Base-by-base conservation (phyloP, 2,888 invertebrate species). In the Phyto melanocephala region DNA sequence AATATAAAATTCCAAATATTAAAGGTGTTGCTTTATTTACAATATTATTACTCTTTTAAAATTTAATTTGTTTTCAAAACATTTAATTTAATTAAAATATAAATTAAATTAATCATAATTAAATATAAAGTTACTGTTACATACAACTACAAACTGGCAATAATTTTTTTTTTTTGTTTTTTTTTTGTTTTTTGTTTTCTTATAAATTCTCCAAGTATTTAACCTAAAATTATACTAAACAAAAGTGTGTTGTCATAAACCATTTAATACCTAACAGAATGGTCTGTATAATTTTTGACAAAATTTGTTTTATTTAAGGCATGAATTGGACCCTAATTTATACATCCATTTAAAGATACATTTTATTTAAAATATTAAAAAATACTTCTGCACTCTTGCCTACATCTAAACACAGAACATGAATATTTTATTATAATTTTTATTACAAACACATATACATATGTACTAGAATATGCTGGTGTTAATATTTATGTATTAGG, bases 301-400 rank as follows among this genome's bases (percentile, higher is more conserved):
- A 15, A 2, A 15, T 71, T 8, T 20, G 15, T 40, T 17, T 50
- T 17, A 28, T 1, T 60, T 28, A 11, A 22, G 37, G 35, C 50
- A 52, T 28, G 28, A 63, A 63, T 72, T 52, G 62, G 11, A 62
- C 40, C 20, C 28, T 42, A 62, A 63, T 72, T 72, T 62, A 60
- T 40, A 60, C 8, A 8, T 24, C 13, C 17, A 22, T 50, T 50
- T 28, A 50, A 50, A 40, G 24, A 50, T 62, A 7, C 28, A 50
- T 50, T 1, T 13, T 24, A 35, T 24, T 50, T 24, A 24, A 47
- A 10, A 37, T 47, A 71, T 50, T 54, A 28, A n/a, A 60, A 62
- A 24, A 72, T 60, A 52, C 40, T 50, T 71, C 13, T 15, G 6
- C 17, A 28, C 40, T 40, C 15, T 47, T 6, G 7, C 20, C 28